Evolutionary conservation across 1,140 invertebrate species (phyloP).

Genomic region (Rhopalosiphum maidis): DNA sequence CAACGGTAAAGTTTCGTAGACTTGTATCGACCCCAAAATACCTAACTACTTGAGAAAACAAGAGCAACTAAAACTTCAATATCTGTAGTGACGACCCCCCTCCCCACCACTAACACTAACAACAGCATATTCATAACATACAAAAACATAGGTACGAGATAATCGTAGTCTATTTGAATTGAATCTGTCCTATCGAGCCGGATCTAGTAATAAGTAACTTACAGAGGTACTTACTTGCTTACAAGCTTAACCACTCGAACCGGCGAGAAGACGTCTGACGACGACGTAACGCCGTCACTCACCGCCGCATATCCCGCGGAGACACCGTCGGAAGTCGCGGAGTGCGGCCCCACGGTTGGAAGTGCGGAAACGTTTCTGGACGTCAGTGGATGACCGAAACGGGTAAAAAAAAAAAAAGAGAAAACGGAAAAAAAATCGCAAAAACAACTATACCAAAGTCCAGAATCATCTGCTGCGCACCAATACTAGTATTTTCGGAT

Average conservation of each 20-base stretch:
- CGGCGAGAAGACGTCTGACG: background rate
- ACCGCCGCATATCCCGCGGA: background rate
- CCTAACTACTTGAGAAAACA: background rate
- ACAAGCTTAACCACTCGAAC: background rate
- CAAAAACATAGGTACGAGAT: background rate
- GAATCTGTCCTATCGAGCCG: too few species aligned
- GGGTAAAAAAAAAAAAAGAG: background rate
- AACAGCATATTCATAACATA: background rate
- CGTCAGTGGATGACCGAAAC: background rate
- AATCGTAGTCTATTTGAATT: background rate
- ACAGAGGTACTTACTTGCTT: slow-evolving; percentile 6
- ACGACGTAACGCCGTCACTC: background rate
- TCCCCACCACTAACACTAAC: background rate
- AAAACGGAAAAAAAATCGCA: background rate
- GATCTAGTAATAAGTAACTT: background rate
- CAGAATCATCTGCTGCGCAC: background rate
- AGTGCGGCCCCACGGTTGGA: background rate
- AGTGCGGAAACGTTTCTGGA: background rate
- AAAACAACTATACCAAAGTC: background rate
- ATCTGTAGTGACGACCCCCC: background rate
- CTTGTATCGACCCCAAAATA: background rate
- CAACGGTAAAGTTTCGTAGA: background rate
- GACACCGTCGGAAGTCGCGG: background rate
- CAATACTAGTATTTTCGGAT: background rate
- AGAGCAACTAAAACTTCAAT: background rate